Evolutionary conservation across 2,888 invertebrate genomes (phyloP), one percentile per base, ranked within the genome.

Genomic region (Clostera curtula): DNA sequence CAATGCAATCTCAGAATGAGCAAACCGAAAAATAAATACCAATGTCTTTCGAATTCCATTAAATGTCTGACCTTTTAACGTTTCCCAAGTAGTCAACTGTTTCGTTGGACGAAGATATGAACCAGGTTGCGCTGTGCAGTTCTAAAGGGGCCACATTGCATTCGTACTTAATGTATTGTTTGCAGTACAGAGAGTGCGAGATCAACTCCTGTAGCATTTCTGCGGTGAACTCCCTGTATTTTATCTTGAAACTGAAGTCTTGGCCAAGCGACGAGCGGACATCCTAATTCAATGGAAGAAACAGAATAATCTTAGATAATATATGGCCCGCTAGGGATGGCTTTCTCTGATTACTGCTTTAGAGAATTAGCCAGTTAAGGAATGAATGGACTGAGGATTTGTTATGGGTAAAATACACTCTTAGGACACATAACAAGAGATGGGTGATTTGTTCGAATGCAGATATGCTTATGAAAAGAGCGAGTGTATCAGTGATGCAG

Each of bases 181-280:
- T 92, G 54, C 96, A 96, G 64, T 93, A 93, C 24, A 95, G 79
- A 0, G 95, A 95, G 66, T 96, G 95, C 0, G 93, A 93, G 31
- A 96, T 93, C 34, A 96, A 76, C 53, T 95, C 95, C 61, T 95
- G 94, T 7, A 96, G 82, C 96, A 96, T 96, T 63, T 94, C 94
- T 0, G 93, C 92, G 1, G 91, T 90, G 64, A 96, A 96, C 58
- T 96, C 95, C 15, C 96, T 85, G 60, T 96, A 96, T 41, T 91
- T 92, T 31, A 96, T 93, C 46, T 88, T 90, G 59, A 95, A 91
- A 39, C 91, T 93, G 56, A 95, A 95, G 66, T 95, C 94, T 34
- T 88, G 87, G 36, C 93, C 92, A 4, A 88, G 86, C 1, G 90
- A 87, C 25, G 93, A 92, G 24, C 95, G 85, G 6, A 96, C 94